Percentiles rank a stretch among this genome's conserved stretches.
These are phyloP conservation scores for Oncopeltus fasciatus DNA, from an alignment of 1,140 invertebrate genomes.

Conservation along the genomic window DNA sequence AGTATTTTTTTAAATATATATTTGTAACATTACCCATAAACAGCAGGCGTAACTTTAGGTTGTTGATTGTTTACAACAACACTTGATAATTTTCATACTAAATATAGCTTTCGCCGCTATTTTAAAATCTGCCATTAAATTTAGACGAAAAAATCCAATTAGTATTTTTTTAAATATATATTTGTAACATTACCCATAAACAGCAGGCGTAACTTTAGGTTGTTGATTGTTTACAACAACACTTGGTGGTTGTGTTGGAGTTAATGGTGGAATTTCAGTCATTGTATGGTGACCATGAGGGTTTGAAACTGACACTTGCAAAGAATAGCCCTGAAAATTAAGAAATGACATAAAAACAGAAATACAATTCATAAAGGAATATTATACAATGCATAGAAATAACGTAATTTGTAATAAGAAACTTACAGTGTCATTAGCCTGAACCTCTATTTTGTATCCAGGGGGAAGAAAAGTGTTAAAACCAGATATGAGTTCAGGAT, in stretches of 20 bases:
- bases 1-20: background rate
- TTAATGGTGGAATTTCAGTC: slow-evolving; percentile 17
- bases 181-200: background rate
- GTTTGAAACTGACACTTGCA: slow-evolving; percentile 63
- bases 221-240: slow-evolving; percentile 17
- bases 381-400: background rate
- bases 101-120: too few relatives aligned
- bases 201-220: slow-evolving; percentile 9
- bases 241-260: slow-evolving; percentile 16
- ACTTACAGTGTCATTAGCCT: slow-evolving; percentile 72
- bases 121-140: too few relatives aligned
- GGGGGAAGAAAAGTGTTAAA: slow-evolving; percentile 99
- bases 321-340: slow-evolving; percentile 37
- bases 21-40: background rate
- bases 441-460: slow-evolving; percentile 96
- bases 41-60: slow-evolving; percentile 9
- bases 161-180: background rate
- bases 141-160: too few relatives aligned
- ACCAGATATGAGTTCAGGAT: slow-evolving; percentile 94
- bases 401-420: background rate
- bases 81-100: too few relatives aligned
- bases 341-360: slow-evolving; percentile 15
- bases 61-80: slow-evolving; percentile 18
- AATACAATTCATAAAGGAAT: background rate
- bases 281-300: slow-evolving; percentile 30